Base-by-base conservation (phyloP, 2,113 vertebrate genomes). In the Porphyrio hochstetteri region DNA sequence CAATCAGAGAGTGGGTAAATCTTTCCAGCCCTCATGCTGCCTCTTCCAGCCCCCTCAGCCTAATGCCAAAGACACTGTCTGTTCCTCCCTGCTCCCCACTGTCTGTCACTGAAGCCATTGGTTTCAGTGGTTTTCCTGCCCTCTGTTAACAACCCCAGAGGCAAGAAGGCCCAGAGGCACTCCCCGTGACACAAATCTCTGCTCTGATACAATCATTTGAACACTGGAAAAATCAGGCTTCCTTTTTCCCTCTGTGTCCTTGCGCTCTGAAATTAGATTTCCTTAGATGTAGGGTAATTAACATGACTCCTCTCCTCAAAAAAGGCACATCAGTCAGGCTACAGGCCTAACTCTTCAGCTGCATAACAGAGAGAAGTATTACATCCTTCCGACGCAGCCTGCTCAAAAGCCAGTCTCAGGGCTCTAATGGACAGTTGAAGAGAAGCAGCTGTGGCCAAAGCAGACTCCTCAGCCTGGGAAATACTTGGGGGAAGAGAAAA, bases 211-310 rank as follows among this genome's bases (percentile, higher is more conserved):
- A 1, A 72, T 63, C 36, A 81, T 20, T 20, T 86, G 77, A 95
- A 89, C 38, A 44, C 44, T 85, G 50, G 36, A 85, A 93, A 95
- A 96, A 96, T 38, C 84, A 93, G 91, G 93, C 79, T 95, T 91
- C 48, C 70, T 87, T 90, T 71, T 90, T 71, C 18, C 53, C 82
- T 95, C 84, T 85, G 63, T 69, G 93, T 74, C 95, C 93, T 93
- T 97, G 94, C 89, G 59, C 67, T 91, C 91, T 91, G 78, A 97
- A 97, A 96, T 95, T 97, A 97, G 95, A 82, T 91, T 91, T 91
- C 67, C 50, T 85, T 77, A 82, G 82, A 97, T 95, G 90, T 96
- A 95, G 95, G 95, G 95, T 72, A 97, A 97, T 97, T 97, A 94
- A 79, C 78, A 65, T 33, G 78, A 94, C 93, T 94, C 55, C 87